Evolutionary conservation across 2,888 invertebrate species (phyloP).

Genomic region (Agrotis segetum): DNA sequence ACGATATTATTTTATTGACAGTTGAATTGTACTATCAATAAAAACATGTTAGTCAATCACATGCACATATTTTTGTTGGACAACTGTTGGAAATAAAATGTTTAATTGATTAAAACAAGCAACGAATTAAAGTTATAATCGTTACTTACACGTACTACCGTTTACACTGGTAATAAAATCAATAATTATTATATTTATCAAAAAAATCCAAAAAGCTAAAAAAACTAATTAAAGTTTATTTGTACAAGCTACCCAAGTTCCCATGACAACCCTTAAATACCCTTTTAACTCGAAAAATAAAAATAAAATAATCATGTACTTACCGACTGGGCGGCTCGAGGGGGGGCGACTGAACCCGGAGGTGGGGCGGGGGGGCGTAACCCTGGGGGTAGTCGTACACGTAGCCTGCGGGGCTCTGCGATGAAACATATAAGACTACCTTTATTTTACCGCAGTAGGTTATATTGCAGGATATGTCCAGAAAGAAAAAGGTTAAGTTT

Average conservation of each 20-base stretch:
- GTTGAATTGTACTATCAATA: not conserved
- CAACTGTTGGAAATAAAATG: no score
- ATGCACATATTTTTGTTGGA: no score
- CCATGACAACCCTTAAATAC: conserved; percentile 34
- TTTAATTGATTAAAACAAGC: no score
- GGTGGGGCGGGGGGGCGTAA: conserved; percentile 84
- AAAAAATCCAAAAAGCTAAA: no score
- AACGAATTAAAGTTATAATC: no score
- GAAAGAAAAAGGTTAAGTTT: conserved; percentile 13
- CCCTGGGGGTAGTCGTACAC: conserved; percentile 88
- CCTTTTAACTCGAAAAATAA: conserved; percentile 25
- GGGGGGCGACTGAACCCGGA: conserved; percentile 85
- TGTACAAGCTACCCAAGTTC: not conserved
- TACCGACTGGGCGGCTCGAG: conserved; percentile 82
- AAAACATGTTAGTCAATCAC: not conserved
- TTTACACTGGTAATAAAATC: no score
- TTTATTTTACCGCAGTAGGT: conserved; percentile 56
- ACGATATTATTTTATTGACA: not conserved
- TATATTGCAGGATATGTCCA: not conserved
- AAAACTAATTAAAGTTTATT: not conserved
- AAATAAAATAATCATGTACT: conserved; percentile 57
- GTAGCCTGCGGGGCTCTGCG: conserved; percentile 83
- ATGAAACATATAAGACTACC: conserved; percentile 56
- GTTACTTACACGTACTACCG: no score
- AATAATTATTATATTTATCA: not conserved